Percentiles rank a stretch among this genome's conserved stretches.
Conservation (phyloP, 2,113 vertebrate genomes). For the Ptychochromis oligacanthus region DNA sequence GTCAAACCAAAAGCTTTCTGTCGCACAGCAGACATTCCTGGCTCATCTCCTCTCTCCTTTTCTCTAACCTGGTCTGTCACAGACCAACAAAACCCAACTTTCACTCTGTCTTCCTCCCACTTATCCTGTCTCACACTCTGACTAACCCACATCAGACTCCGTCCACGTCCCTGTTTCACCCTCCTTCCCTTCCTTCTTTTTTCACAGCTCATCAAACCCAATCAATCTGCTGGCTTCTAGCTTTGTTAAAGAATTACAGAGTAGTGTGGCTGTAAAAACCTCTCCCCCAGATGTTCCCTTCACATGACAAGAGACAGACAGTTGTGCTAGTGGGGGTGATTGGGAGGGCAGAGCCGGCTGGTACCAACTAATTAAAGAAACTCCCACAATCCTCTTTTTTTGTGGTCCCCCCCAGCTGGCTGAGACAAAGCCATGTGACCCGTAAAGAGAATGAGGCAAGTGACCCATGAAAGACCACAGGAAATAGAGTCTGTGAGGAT, state of each 20-base stretch:
- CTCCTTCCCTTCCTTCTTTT: neutral
- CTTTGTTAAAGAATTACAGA: slow-evolving; percentile 66
- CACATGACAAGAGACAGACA: slow-evolving; percentile 56
- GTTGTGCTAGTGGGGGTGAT: neutral
- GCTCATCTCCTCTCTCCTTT: neutral
- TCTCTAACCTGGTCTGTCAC: neutral
- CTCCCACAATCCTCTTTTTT: slow-evolving; percentile 10
- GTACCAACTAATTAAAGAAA: slow-evolving; percentile 59
- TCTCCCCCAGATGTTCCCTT: slow-evolving; percentile 35
- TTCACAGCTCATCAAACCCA: slow-evolving; percentile 64
- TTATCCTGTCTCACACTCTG: neutral
- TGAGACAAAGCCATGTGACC: slow-evolving; percentile 56
- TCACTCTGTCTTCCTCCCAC: neutral
- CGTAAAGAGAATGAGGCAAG: slow-evolving; percentile 52
- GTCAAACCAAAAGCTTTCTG: neutral
- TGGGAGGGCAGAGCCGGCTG: neutral
- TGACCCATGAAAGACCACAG: slow-evolving; percentile 57
- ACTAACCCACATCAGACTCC: neutral
- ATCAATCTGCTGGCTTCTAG: slow-evolving; percentile 40
- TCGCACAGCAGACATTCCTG: neutral
- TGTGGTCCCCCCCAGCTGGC: neutral
- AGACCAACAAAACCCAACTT: neutral
- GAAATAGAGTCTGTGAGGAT: slow-evolving; percentile 54
- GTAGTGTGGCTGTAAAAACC: slow-evolving; percentile 17
- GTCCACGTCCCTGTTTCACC: neutral